Percentiles rank a stretch among this genome's conserved stretches.
Evolutionary conservation across 2,113 vertebrate genomes (phyloP).

Genomic region (Chunga burmeisteri): DNA sequence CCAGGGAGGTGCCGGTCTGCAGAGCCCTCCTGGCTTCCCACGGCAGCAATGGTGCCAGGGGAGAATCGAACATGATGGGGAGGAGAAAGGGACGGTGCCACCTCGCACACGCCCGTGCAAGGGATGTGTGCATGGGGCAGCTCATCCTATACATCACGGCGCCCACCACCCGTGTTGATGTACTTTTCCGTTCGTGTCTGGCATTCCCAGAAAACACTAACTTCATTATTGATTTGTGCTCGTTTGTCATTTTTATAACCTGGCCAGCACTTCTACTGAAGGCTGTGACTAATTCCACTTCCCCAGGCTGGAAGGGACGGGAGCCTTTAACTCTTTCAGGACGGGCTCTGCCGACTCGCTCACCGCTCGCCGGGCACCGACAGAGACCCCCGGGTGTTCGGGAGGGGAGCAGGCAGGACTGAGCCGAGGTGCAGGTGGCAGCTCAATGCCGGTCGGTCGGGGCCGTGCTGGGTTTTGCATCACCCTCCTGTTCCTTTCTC

Average conservation of each 20-base stretch:
- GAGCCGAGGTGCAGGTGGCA: background rate
- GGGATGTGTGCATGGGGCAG: background rate
- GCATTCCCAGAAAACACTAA: slow-evolving; percentile 56
- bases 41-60: background rate
- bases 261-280: slow-evolving; percentile 41
- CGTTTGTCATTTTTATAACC: slow-evolving; percentile 64
- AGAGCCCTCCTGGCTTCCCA: background rate
- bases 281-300: slow-evolving; percentile 62
- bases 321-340: slow-evolving; percentile 33
- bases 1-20: background rate
- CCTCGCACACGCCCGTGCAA: rapidly evolving
- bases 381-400: background rate
- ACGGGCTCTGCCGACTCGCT: background rate
- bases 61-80: rapidly evolving
- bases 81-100: background rate
- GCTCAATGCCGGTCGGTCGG: rapidly evolving
- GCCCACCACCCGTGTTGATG: background rate
- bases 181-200: background rate
- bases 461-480: background rate
- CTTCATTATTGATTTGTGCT: slow-evolving; percentile 41
- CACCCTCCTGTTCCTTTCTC: background rate
- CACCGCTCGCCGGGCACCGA: background rate
- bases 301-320: background rate
- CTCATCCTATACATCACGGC: background rate
- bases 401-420: background rate